Conservation (phyloP, 2,113 vertebrate species). For the Hippocampus mohnikei region DNA sequence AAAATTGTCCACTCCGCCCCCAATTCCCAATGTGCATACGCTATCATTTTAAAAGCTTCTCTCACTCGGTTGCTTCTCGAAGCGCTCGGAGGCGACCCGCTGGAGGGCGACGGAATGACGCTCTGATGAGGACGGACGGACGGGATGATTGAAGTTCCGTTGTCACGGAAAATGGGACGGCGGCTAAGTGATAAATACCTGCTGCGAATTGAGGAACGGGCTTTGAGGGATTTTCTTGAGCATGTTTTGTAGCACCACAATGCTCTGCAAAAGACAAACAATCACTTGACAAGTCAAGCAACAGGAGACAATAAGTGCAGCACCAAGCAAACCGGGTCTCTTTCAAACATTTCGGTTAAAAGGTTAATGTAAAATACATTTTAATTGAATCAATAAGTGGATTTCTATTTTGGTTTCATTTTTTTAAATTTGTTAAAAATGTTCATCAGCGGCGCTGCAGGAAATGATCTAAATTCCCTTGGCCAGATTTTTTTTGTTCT, state of each 20-base stretch:
- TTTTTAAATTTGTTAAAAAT: too few relatives aligned
- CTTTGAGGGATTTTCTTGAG: slow-evolving; percentile 45
- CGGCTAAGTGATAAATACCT: slow-evolving; percentile 20
- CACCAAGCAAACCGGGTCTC: too few relatives aligned
- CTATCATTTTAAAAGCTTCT: neutral
- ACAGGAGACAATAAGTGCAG: neutral
- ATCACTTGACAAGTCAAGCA: neutral
- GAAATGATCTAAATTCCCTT: too few relatives aligned
- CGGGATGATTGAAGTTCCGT: neutral
- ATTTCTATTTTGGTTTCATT: too few relatives aligned
- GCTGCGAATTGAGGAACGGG: slow-evolving; percentile 16
- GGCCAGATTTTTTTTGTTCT: too few relatives aligned
- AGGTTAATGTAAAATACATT: too few relatives aligned
- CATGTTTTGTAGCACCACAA: slow-evolving; percentile 39
- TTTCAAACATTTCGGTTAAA: too few relatives aligned
- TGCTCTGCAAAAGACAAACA: slow-evolving; percentile 29
- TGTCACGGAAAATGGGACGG: neutral
- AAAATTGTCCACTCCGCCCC: too few relatives aligned
- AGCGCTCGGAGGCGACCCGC: neutral
- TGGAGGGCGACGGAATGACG: slow-evolving; percentile 12
- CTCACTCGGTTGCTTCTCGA: slow-evolving; percentile 23
- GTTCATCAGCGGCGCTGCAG: too few relatives aligned
- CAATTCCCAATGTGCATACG: neutral
- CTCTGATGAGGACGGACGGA: neutral
- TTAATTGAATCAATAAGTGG: too few relatives aligned